Evolutionary conservation across 1,140 invertebrate species (phyloP), one percentile per base, ranked within the genome.

Genomic region (Galleria mellonella): DNA sequence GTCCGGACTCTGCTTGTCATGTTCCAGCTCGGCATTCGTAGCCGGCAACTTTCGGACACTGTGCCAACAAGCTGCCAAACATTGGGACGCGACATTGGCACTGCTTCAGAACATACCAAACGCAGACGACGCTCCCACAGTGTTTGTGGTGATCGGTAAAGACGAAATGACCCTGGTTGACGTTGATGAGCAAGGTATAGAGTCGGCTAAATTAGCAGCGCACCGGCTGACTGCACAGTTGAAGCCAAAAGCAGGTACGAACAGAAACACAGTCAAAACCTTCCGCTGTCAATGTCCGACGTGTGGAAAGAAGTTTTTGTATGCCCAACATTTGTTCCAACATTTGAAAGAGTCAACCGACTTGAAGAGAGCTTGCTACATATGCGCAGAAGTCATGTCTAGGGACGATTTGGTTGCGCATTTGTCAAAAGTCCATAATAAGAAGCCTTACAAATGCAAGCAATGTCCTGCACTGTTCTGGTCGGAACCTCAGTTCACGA

Each of bases 341-440:
- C 76, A 83, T 55, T 62, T 83, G 31, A 74, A 73, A 36, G 65
- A 70, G 12, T 78, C 74, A 0, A 57, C 58, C 2, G 68, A 78
- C 43, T 42, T 55, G 8, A 61, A 66, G 45, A 53, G 68, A n/a
- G 72, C 71, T 0, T 83, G 78, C 23, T 54, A 73, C 36, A 42
- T 81, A 29, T 83, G 78, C 31, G 69, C 67, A 9, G 17, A 53
- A 31, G 67, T 83, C 0, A 70, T 81, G 74, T 45, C 28, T 2
- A 50, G 65, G 10, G 53, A 73, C 41, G 57, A 64, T 2, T 37
- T 81, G 9, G 47, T 78, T 2, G 5, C 13, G 9, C 78, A 83
- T 63, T 51, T 78, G 15, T 35, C 32, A 5, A 10, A 52, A 0
- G 29, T 15, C 3, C 78, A 83, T 43, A 55, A 61, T 10, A 53